phyloP scores from a whole-genome alignment of 92 coral and sea anemone species.

The Pocillopora grandis region DNA sequence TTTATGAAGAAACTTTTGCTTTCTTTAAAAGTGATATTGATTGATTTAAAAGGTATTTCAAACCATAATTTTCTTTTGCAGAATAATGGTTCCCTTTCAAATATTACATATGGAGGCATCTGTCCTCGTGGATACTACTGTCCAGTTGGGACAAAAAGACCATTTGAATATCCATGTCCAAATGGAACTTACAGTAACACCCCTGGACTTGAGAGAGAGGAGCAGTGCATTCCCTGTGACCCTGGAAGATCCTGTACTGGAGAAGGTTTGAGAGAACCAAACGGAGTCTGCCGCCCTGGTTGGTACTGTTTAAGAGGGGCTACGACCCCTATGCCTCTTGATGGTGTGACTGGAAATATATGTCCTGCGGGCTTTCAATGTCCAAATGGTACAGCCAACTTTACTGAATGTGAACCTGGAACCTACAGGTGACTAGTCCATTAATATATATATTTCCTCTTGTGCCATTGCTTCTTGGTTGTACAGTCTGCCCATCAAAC shows the following conservation, averaged over 20 bases:
- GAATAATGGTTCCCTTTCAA: conserved; percentile 75
- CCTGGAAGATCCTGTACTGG: conserved; percentile 93
- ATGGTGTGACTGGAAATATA: conserved; percentile 82
- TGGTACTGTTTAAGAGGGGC: conserved; percentile 73
- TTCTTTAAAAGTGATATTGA: neutral
- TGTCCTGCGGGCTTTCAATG: conserved; percentile 88
- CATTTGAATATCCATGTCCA: conserved; percentile 74
- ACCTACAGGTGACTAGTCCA: conserved; percentile 72
- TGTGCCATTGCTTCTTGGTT: neutral
- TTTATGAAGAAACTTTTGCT: neutral
- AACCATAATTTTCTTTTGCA: conserved; percentile 11
- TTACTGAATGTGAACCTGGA: conserved; percentile 67
- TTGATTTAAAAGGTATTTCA: neutral
- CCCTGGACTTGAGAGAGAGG: conserved; percentile 54
- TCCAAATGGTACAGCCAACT: conserved; percentile 70
- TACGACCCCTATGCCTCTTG: conserved; percentile 78
- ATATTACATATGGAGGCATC: conserved; percentile 84
- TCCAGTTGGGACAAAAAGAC: conserved; percentile 64
- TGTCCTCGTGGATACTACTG: conserved; percentile 94
- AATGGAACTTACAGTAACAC: conserved; percentile 91
- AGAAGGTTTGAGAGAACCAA: conserved; percentile 78
- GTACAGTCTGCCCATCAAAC: too few species aligned
- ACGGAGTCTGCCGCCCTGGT: conserved; percentile 86
- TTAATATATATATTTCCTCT: neutral
- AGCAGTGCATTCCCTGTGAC: conserved; percentile 72